Conservation (phyloP, 2,888 invertebrate species). For the Acronicta alni region DNA sequence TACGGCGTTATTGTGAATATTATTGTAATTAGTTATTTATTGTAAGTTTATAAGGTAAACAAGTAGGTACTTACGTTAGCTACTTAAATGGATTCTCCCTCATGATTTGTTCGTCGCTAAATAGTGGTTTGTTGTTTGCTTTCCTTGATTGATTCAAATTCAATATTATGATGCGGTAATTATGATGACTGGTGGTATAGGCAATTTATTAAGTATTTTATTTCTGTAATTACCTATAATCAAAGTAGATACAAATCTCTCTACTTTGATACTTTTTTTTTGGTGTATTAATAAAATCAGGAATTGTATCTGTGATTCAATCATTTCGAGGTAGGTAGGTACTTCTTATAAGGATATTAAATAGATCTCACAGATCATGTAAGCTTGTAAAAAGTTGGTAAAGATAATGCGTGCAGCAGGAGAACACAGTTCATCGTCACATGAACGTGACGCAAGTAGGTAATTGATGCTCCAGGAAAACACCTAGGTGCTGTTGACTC, state of each 20-base stretch:
- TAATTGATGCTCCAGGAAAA: conserved; percentile 59
- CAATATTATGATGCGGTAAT: neutral
- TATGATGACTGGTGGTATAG: conserved; percentile 2
- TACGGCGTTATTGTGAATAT: no score
- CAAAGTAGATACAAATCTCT: no score
- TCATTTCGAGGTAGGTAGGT: no score
- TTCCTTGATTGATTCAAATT: conserved; percentile 18
- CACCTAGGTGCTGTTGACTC: conserved; percentile 62
- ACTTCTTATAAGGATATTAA: no score
- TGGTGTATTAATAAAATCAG: no score
- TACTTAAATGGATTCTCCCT: conserved; percentile 19
- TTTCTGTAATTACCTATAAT: no score
- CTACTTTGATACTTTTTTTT: no score
- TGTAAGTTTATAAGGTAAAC: no score
- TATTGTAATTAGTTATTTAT: no score
- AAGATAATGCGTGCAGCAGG: conserved; percentile 41
- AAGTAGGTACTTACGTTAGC: neutral
- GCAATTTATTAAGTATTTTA: no score
- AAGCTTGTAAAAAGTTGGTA: conserved; percentile 8
- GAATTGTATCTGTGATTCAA: no score
- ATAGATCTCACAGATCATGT: neutral
- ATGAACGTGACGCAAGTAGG: conserved; percentile 39
- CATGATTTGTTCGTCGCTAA: conserved; percentile 6
- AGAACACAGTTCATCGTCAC: conserved; percentile 53
- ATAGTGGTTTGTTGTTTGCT: conserved; percentile 8